Conservation (phyloP, 2,113 vertebrate species). For the Edolisoma coerulescens region DNA sequence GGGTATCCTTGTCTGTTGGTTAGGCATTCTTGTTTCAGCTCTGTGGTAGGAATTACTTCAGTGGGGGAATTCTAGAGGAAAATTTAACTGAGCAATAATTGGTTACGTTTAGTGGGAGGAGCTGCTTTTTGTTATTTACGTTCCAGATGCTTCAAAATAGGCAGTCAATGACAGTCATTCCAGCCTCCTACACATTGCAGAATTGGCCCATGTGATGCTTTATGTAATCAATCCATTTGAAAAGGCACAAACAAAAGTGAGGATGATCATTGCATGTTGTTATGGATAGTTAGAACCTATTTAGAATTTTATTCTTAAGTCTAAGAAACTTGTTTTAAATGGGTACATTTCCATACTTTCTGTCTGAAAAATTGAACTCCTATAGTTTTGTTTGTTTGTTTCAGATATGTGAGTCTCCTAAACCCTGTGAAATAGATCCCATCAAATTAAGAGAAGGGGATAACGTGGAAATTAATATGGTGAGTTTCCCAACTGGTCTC, state of each 20-base stretch:
- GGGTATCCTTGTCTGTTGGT: background rate
- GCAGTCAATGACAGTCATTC: background rate
- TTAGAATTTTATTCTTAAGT: background rate
- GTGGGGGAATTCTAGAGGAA: background rate
- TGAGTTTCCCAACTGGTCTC: slow-evolving; percentile 16
- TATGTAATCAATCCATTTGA: background rate
- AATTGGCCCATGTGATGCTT: background rate
- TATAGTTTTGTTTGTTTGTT: slow-evolving; percentile 13
- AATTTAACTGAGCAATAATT: background rate
- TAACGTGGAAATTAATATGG: slow-evolving; percentile 94
- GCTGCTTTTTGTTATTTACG: background rate
- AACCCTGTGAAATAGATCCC: slow-evolving; percentile 96
- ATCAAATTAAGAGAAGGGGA: slow-evolving; percentile 93
- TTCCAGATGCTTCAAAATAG: background rate
- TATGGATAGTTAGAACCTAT: background rate
- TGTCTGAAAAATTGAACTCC: background rate
- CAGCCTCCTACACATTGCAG: background rate
- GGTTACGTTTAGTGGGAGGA: background rate
- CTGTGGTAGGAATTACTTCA: background rate
- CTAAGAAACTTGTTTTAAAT: background rate
- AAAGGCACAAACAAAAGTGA: background rate
- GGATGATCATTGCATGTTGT: background rate
- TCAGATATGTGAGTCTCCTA: slow-evolving; percentile 93
- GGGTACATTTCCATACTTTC: background rate
- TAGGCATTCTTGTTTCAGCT: background rate